Evolutionary conservation across 2,113 vertebrate genomes (phyloP), one percentile per base, ranked within the genome.

Genomic region (Zosterops hypoxanthus): DNA sequence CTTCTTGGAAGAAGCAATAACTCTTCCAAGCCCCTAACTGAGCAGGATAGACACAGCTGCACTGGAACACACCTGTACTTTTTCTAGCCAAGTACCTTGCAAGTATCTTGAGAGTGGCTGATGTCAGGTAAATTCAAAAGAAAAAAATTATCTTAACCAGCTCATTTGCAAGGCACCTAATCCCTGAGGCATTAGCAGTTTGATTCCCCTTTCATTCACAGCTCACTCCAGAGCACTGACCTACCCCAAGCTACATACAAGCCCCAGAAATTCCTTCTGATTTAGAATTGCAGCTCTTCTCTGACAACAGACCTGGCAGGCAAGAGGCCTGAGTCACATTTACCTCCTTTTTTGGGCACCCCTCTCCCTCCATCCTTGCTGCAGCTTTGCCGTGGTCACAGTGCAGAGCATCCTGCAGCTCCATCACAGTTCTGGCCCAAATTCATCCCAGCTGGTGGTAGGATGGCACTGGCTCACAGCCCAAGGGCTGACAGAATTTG

Each of bases 11-110:
- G 56, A 87, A 55, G 39, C 33, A 90, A 90, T 77, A 92, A 92
- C 31, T 19, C 41, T 93, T 94, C 79, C 71, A 92, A 95, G 44
- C 44, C 60, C 47, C 59, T 91, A 82, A 86, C 25, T 73, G 71
- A 80, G 88, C 42, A 81, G 42, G 3, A 95, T 50, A 91, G 82
- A 73, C 75, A 85, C 92, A 97, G 96, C 93, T 95, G 90, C 78
- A 66, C 39, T 94, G 71, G 71, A 96, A 88, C 82, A 88, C 82
- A 94, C 92, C 90, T 93, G 47, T 82, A 46, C 13, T 60, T 90
- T 76, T 92, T 57, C 68, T 90, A 91, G 90, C 91, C 94, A 93
- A 92, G 75, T 82, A 94, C 52, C 70, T 76, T 87, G 50, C 70
- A 91, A 82, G 63, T 69, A 82, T 88, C 87, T 91, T 85, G 59